A percentile compares a stretch with the other conserved stretches of the same genome.
Conservation (phyloP, 2,797 vertebrate species). For the Notamacropus eugenii region DNA sequence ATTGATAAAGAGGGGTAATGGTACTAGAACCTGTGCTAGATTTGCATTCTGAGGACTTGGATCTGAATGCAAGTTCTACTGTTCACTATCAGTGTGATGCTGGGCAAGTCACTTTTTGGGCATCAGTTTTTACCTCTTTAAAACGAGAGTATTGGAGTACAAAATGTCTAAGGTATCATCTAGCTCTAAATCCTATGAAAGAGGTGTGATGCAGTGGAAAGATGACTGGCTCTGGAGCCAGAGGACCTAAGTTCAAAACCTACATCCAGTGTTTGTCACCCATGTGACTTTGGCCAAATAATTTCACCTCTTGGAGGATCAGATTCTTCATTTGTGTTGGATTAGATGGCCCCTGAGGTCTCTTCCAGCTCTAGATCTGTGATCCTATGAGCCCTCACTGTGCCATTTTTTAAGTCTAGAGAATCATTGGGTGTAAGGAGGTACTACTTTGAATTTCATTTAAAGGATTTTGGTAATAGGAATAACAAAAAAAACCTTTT, state of each 20-base stretch:
- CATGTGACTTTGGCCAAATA: neutral
- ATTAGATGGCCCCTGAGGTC: neutral
- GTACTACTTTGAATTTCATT: neutral
- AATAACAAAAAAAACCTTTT: neutral
- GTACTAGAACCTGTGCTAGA: neutral
- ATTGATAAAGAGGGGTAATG: neutral
- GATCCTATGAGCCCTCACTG: neutral
- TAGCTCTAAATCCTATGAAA: neutral
- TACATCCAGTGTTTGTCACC: neutral
- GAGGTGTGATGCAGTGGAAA: neutral
- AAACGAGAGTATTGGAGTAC: neutral
- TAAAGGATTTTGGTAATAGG: neutral
- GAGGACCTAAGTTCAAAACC: neutral
- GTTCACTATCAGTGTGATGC: neutral
- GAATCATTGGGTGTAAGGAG: slow-evolving; percentile 36
- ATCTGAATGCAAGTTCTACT: neutral
- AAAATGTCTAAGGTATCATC: neutral
- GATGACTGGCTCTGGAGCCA: neutral
- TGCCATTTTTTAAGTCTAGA: slow-evolving; percentile 9
- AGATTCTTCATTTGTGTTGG: neutral
- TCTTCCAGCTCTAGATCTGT: neutral
- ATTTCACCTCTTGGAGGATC: neutral
- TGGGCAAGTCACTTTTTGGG: neutral
- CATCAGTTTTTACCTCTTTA: neutral
- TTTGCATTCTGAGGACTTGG: neutral